These are phyloP conservation scores for Cephalotes varians DNA, from an alignment of 2,888 invertebrate genomes.

Conservation along the genomic window DNA sequence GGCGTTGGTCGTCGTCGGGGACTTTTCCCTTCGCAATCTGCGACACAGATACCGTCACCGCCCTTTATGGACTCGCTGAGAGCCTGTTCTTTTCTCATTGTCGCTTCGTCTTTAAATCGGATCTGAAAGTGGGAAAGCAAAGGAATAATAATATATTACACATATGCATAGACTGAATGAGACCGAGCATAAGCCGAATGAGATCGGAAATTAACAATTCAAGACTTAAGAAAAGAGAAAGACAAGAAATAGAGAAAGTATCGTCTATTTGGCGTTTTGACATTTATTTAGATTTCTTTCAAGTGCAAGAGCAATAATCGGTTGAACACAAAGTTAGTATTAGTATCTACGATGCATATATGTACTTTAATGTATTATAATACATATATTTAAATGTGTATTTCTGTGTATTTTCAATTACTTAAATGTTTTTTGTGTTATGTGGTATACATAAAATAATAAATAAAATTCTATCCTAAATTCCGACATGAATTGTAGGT, in stretches of 20 bases:
- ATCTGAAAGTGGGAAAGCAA: neutral
- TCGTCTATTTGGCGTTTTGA: neutral
- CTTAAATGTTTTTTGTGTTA: neutral
- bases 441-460: neutral
- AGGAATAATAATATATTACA: neutral
- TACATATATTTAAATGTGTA: neutral
- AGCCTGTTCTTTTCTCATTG: neutral
- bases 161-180: neutral
- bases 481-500: neutral
- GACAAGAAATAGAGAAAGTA: neutral
- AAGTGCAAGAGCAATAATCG: neutral
- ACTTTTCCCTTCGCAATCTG: conserved; percentile 35
- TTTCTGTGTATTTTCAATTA: neutral
- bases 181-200: neutral
- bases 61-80: conserved; percentile 66
- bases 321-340: neutral
- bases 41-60: conserved; percentile 71
- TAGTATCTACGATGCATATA: neutral
- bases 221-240: neutral
- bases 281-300: neutral
- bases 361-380: neutral
- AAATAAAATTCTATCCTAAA: neutral
- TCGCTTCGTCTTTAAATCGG: neutral
- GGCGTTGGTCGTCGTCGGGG: conserved; percentile 44
- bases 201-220: neutral